Conservation (phyloP, 2,113 vertebrate genomes). For the Hemichromis elongatus region DNA sequence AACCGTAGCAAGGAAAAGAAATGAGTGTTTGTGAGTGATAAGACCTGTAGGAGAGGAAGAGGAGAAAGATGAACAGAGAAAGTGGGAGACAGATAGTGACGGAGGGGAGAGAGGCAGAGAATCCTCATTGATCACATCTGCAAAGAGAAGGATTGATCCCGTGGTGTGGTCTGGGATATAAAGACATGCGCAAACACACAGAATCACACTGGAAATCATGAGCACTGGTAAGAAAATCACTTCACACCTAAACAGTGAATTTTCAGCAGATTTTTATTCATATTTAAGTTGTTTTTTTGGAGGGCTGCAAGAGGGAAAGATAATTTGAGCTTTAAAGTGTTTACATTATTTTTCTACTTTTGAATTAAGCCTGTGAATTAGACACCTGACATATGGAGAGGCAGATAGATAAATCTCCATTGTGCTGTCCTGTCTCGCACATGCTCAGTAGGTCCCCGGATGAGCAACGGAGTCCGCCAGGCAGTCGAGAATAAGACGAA, state of each 20-base stretch:
- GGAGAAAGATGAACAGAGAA: slow-evolving; percentile 5
- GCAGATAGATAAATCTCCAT: slow-evolving; percentile 60
- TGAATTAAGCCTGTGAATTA: slow-evolving; percentile 31
- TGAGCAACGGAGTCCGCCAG: slow-evolving; percentile 17
- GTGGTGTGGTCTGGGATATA: background rate
- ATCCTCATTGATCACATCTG: slow-evolving; percentile 52
- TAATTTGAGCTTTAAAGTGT: slow-evolving; percentile 12
- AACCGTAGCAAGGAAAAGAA: slow-evolving; percentile 19
- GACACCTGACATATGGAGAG: slow-evolving; percentile 41
- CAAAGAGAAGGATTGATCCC: slow-evolving; percentile 32
- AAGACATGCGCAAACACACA: background rate
- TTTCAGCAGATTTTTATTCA: background rate
- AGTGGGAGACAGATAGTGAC: slow-evolving; percentile 13
- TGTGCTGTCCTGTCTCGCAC: slow-evolving; percentile 37
- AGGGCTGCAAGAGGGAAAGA: background rate
- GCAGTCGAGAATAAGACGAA: slow-evolving; percentile 64
- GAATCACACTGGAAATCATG: background rate
- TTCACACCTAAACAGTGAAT: background rate
- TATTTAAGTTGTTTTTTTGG: slow-evolving; percentile 8
- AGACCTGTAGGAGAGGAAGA: slow-evolving; percentile 49
- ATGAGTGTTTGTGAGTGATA: slow-evolving; percentile 58
- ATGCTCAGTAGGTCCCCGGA: slow-evolving; percentile 50
- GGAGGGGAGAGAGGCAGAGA: background rate
- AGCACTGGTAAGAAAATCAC: background rate
- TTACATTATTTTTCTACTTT: slow-evolving; percentile 1